Conservation (phyloP, 1,140 invertebrate genomes). For the Cydia amplana region DNA sequence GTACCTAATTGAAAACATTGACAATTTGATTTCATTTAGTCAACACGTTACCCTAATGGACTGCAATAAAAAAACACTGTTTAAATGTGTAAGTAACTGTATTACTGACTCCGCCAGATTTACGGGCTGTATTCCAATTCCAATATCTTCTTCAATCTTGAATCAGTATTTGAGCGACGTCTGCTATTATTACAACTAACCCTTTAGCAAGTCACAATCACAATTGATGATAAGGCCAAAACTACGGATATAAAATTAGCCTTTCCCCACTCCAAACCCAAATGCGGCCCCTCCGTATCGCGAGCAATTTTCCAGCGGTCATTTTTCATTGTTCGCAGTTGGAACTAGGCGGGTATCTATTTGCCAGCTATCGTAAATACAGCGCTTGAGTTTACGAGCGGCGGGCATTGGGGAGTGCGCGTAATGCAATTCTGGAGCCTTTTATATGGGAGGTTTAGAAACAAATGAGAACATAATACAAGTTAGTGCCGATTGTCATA, state of each 20-base stretch:
- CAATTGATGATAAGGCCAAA: not conserved
- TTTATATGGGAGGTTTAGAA: not conserved
- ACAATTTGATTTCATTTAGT: too few species aligned
- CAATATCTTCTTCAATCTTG: not conserved
- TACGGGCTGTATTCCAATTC: not conserved
- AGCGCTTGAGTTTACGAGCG: constrained; percentile 60
- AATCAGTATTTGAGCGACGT: not conserved
- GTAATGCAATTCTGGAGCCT: constrained; percentile 18
- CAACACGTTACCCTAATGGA: too few species aligned
- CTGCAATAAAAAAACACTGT: too few species aligned
- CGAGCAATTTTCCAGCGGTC: constrained; percentile 76
- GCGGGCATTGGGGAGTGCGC: not conserved
- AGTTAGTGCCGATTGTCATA: too few species aligned
- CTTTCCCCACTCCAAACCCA: not conserved
- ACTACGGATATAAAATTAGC: not conserved
- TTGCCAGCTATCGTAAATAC: constrained; percentile 64
- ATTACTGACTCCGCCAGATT: too few species aligned
- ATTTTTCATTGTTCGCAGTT: constrained; percentile 74
- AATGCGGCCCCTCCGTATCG: constrained; percentile 45
- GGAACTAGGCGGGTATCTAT: constrained; percentile 55
- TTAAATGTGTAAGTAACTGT: too few species aligned
- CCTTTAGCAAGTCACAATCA: not conserved
- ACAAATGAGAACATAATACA: not conserved
- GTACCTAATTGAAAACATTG: too few species aligned
- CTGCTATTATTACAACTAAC: not conserved